These are phyloP conservation scores for Pachypanchax playfairii DNA, from an alignment of 2,113 vertebrate genomes.

Conservation along the genomic window DNA sequence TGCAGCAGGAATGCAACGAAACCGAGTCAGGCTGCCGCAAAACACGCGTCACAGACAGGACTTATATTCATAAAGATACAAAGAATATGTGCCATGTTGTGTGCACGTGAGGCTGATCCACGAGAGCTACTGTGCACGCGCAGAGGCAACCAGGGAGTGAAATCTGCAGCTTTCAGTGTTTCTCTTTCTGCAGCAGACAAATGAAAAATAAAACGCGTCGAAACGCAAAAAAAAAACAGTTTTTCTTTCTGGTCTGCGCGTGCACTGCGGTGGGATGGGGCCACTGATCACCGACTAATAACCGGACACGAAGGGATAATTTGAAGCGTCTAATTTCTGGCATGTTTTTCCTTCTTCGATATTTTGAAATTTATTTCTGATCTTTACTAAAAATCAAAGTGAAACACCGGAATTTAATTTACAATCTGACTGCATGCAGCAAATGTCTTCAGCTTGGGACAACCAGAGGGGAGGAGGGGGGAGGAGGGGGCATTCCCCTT, in stretches of 20 bases:
- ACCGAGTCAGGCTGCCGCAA: not conserved
- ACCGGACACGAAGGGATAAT: too few species aligned
- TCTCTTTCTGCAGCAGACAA: not conserved
- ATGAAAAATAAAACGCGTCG: too few species aligned
- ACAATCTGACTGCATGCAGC: constrained; percentile 11
- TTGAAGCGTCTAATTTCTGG: not conserved
- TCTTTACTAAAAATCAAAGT: too few species aligned
- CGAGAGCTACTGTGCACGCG: not conserved
- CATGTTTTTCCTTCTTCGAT: not conserved
- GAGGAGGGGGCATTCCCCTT: constrained; percentile 61
- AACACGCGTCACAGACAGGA: not conserved
- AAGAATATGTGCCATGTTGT: fast-evolving
- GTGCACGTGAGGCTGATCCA: not conserved
- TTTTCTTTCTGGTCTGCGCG: not conserved
- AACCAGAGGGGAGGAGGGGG: not conserved
- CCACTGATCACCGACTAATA: not conserved
- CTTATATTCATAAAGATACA: too few species aligned
- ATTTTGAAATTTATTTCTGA: too few species aligned
- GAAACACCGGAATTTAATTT: not conserved
- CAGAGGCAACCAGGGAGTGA: not conserved
- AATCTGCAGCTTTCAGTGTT: fast-evolving
- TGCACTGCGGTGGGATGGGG: constrained; percentile 42
- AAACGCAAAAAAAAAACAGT: not conserved
- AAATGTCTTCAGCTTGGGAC: constrained; percentile 37
- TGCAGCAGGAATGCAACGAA: not conserved